Base-by-base conservation (phyloP, 2,113 vertebrate genomes). In the Apaloderma vittatum region DNA sequence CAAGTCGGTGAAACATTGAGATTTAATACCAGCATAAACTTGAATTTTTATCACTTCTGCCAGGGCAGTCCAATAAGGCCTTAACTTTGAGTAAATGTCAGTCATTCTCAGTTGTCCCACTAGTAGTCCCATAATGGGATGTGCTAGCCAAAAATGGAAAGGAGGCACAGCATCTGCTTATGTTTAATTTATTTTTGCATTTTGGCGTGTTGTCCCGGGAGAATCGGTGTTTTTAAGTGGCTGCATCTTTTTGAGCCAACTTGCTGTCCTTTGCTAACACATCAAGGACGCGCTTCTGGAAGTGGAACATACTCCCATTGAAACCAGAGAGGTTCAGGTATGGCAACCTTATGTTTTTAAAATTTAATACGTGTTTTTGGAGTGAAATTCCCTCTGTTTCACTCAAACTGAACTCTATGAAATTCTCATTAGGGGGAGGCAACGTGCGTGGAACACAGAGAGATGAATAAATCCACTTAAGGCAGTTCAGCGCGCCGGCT, bases 111-210 rank as follows among this genome's bases (percentile, higher is more conserved):
- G 83, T 77, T 94, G 94, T 94, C 92, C 92, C 94, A 93, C 79
- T 74, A 58, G 92, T 90, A 95, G 95, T 84, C 86, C 96, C 97
- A 85, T 73, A 97, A 94, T 87, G 87, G 96, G 94, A 95, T 40
- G 16, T 87, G 93, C 86, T 89, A 80, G 96, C 95, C 95, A 97
- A 71, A 94, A 97, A 97, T 62, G 88, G 94, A 92, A 95, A 97
- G 91, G 88, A 95, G 88, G 92, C 90, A 92, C 96, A 94, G 92
- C 96, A 96, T 97, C 96, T 96, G 95, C 91, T 96, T 96, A 96
- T 94, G 92, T 97, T 97, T 97, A 93, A 97, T 96, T 97, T 97
- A 96, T 94, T 94, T 96, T 84, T 96, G 77, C 93, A 92, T 97
- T 97, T 97, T 96, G 95, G 94, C 79, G 76, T 92, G 82, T 85